Percentiles rank a stretch among this genome's conserved stretches.
phyloP scores from a whole-genome alignment of 2,888 invertebrate species.

The Netelia fuscicornis region DNA sequence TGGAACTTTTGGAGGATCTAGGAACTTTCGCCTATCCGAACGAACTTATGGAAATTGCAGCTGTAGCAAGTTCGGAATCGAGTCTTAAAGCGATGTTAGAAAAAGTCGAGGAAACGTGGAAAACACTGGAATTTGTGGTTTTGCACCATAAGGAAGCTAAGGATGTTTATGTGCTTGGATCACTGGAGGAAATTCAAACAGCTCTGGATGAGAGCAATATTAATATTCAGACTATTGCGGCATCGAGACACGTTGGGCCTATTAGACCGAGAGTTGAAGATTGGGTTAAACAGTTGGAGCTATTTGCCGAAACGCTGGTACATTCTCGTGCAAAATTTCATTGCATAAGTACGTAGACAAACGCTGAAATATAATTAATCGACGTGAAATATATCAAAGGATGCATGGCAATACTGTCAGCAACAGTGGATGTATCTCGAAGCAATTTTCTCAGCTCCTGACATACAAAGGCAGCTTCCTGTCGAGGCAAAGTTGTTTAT shows the following conservation, averaged over 20 bases:
- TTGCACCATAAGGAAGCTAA: slow-evolving; percentile 92
- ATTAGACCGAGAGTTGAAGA: slow-evolving; percentile 93
- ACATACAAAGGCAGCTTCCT: slow-evolving; percentile 96
- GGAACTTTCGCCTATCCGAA: slow-evolving; percentile 91
- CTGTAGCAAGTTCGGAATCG: slow-evolving; percentile 95
- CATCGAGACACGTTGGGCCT: slow-evolving; percentile 94
- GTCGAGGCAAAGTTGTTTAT: slow-evolving; percentile 95
- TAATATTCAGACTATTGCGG: slow-evolving; percentile 93
- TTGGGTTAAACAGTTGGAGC: slow-evolving; percentile 91
- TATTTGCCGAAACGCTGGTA: slow-evolving; percentile 94
- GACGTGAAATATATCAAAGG: slow-evolving; percentile 85
- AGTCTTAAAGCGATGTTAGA: slow-evolving; percentile 92
- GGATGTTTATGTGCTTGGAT: slow-evolving; percentile 94
- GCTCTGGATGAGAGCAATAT: slow-evolving; percentile 95
- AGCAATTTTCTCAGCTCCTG: slow-evolving; percentile 97
- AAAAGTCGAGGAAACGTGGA: slow-evolving; percentile 95
- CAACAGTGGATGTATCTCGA: slow-evolving; percentile 98
- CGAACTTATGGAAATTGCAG: slow-evolving; percentile 93
- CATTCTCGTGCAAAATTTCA: slow-evolving; percentile 73
- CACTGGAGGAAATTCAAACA: slow-evolving; percentile 93
- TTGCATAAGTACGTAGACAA: not conserved
- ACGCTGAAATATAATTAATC: not conserved
- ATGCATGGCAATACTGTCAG: slow-evolving; percentile 95
- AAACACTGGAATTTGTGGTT: slow-evolving; percentile 91
- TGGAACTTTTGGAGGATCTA: slow-evolving; percentile 89